Percentiles rank a stretch among this genome's conserved stretches.
phyloP scores from a whole-genome alignment of 2,113 vertebrate genomes.

The Hipposideros armiger region DNA sequence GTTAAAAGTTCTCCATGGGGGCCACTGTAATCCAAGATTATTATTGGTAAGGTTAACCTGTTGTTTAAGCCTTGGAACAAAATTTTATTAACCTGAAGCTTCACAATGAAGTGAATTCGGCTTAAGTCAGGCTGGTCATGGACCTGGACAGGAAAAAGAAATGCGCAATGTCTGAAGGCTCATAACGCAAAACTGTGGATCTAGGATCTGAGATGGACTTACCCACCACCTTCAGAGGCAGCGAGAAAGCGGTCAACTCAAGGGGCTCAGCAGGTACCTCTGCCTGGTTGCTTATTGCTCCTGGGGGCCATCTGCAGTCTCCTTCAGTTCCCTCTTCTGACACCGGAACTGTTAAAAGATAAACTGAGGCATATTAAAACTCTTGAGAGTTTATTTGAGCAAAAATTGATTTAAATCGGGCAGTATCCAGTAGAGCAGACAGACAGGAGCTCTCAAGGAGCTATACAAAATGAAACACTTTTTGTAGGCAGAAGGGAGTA shows the following conservation, averaged over 20 bases:
- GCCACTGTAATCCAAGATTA: neutral
- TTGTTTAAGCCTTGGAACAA: neutral
- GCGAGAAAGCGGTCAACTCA: neutral
- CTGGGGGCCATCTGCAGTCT: no score
- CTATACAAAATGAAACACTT: neutral
- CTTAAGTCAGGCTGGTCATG: neutral
- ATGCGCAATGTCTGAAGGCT: neutral
- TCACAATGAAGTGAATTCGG: neutral
- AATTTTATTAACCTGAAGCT: neutral
- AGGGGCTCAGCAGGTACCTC: neutral
- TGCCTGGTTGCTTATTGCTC: neutral
- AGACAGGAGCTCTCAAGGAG: neutral
- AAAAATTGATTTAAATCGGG: neutral
- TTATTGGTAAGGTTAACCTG: neutral
- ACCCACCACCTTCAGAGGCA: neutral
- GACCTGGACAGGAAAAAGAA: neutral
- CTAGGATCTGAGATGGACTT: neutral
- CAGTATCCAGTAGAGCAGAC: neutral
- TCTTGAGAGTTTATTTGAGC: neutral
- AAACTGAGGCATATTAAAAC: neutral
- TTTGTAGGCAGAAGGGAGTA: neutral
- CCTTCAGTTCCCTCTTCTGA: neutral
- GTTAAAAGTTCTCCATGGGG: neutral
- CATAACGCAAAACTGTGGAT: neutral
- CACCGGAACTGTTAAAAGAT: neutral